Conservation (phyloP, 2,797 vertebrate species). For the Neoniphon sammara region DNA sequence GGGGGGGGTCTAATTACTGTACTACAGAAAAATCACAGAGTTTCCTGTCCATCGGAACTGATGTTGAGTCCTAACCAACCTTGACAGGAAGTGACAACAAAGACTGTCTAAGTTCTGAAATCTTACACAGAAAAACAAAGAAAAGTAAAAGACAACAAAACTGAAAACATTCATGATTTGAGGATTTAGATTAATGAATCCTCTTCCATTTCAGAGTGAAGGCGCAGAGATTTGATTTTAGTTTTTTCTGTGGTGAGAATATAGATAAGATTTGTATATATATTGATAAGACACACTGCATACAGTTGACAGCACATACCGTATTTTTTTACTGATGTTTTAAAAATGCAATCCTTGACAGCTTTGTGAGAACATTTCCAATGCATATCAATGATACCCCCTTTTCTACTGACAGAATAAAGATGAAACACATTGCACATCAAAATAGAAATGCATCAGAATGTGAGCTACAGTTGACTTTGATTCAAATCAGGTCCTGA, state of each 20-base stretch:
- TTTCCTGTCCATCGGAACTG: conserved; percentile 85
- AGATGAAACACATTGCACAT: conserved; percentile 69
- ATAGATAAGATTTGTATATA: conserved; percentile 32
- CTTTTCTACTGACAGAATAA: conserved; percentile 60
- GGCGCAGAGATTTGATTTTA: conserved; percentile 9
- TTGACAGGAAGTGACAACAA: conserved; percentile 95
- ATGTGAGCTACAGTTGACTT: conserved; percentile 61
- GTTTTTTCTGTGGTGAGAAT: conserved; percentile 25
- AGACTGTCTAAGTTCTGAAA: conserved; percentile 88
- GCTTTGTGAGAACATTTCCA: conserved; percentile 58
- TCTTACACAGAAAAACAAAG: conserved; percentile 84
- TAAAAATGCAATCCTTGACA: conserved; percentile 67
- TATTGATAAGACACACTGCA: conserved; percentile 31
- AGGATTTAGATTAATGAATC: conserved; percentile 57
- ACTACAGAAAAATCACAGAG: conserved; percentile 82
- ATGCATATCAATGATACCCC: conserved; percentile 48
- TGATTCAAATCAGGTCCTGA: conserved; percentile 64
- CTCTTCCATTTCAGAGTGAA: conserved; percentile 31
- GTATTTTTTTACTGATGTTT: conserved; percentile 59
- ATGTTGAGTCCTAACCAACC: conserved; percentile 88
- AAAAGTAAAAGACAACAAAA: conserved; percentile 69
- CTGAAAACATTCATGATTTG: conserved; percentile 49
- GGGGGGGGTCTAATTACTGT: conserved; percentile 94
- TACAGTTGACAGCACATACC: conserved; percentile 56
- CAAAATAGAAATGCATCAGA: conserved; percentile 68